Evolutionary conservation across 37 sponge, comb jelly and placozoan genomes (phyloP).

Genomic region (Axinella damicornis): DNA sequence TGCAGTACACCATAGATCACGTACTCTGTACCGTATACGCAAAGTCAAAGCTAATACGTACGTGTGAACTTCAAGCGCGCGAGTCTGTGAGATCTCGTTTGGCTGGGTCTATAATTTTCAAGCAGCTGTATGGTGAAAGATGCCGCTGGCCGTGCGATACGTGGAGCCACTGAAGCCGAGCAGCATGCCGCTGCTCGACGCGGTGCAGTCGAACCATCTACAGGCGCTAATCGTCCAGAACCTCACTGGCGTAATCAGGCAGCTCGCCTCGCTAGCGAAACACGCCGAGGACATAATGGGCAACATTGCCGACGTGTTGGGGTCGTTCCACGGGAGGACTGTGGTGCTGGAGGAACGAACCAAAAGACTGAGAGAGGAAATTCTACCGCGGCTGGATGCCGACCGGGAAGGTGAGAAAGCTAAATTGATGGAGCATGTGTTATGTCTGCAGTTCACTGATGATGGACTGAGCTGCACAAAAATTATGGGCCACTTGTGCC

Average conservation of each 20-base stretch:
- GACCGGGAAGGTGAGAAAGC: constrained; percentile 19
- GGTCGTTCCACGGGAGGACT: background rate
- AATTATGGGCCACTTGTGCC: too few species aligned
- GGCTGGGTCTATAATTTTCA: too few species aligned
- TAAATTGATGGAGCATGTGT: too few species aligned
- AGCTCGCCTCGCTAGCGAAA: constrained; percentile 34
- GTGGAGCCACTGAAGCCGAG: constrained; percentile 14
- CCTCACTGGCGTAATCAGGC: constrained; percentile 29
- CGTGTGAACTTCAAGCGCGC: too few species aligned
- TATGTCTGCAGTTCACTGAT: too few species aligned
- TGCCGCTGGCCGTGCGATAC: constrained; percentile 45
- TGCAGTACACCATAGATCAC: too few species aligned
- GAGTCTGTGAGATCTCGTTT: too few species aligned
- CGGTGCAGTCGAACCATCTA: constrained; percentile 10
- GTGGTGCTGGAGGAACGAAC: constrained; percentile 18
- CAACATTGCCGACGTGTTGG: constrained; percentile 17
- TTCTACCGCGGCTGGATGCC: constrained; percentile 34
- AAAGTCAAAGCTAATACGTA: too few species aligned
- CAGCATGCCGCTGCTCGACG: background rate
- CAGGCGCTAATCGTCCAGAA: constrained; percentile 11
- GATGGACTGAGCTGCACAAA: too few species aligned
- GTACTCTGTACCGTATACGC: too few species aligned
- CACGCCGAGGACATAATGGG: constrained; percentile 56
- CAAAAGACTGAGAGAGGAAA: constrained; percentile 14
- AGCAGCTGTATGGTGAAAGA: background rate